Evolutionary conservation across 2,888 invertebrate species (phyloP).

Genomic region (Gryllus longicercus): DNA sequence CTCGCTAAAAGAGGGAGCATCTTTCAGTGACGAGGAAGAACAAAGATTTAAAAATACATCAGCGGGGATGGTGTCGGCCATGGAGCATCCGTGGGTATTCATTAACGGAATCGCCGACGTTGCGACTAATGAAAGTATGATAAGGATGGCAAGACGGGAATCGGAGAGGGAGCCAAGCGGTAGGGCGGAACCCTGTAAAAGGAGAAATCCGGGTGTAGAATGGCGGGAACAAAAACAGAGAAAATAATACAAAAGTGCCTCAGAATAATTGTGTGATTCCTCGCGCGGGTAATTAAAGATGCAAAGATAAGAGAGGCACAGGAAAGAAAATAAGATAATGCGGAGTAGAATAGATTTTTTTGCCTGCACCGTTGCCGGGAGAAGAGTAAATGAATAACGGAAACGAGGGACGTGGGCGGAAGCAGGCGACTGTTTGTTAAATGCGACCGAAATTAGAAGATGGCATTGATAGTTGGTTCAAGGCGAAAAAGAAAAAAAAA

Average conservation of each 20-base stretch:
- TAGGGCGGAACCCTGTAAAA: not conserved
- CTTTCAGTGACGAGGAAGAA: too few species aligned
- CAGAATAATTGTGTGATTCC: constrained; percentile 2
- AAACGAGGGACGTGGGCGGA: not conserved
- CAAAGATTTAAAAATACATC: too few species aligned
- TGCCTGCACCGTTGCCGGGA: not conserved
- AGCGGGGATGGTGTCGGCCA: too few species aligned
- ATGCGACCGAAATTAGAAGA: constrained; percentile 4
- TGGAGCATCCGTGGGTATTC: not conserved
- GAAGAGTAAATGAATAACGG: constrained; percentile 17
- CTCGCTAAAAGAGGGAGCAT: too few species aligned
- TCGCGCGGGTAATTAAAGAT: constrained; percentile 7
- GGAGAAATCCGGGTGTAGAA: constrained; percentile 8
- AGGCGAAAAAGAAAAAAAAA: not conserved
- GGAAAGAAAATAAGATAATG: not conserved
- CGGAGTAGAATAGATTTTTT: not conserved
- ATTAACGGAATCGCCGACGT: constrained; percentile 4
- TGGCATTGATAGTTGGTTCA: not conserved
- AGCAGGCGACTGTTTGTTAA: not conserved
- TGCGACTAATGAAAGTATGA: constrained; percentile 17
- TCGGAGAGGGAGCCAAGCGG: not conserved
- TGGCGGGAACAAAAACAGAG: not conserved
- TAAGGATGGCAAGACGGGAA: not conserved
- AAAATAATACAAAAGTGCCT: constrained; percentile 17
- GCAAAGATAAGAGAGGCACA: not conserved